Evolutionary conservation across 2,797 vertebrate genomes (phyloP), one percentile per base, ranked within the genome.

Genomic region (Erethizon dorsatum): DNA sequence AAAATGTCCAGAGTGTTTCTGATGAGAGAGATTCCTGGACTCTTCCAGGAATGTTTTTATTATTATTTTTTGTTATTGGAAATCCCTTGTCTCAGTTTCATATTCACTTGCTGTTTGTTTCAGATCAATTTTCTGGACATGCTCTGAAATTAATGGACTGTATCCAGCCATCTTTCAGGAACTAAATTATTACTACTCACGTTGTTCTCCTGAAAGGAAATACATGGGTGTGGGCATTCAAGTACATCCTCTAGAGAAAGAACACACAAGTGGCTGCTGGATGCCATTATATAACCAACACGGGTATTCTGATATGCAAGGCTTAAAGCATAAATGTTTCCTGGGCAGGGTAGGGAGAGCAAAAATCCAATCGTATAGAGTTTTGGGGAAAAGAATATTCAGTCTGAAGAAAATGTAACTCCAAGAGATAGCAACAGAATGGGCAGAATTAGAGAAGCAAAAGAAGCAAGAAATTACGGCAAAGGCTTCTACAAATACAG

Each of bases 401-500:
- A 95, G 78, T 54, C 91, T 71, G 52, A 97, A 54, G 22, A 97
- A 90, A 97, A 90, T 91, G 91, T 93, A 97, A 57, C 95, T 90
- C 78, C 94, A 97, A 47, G 69, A 98, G 80, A 93, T 87, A 94
- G 65, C 50, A 86, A 73, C 78, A 88, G 47, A 97, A 97, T 95
- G 73, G 97, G 82, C 86, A 97, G 94, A 97, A 95, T 91, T 59
- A 97, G 94, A 80, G 57, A 97, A 89, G 56, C 20, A 79, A 82
- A 97, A 90, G 89, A 47, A 65, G 59, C 47, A 97, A 98, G 98
- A 90, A 94, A 94, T 77, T 56, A 93, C 28, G 77, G 47, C 88
- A 67, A 97, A 98, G 17, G 50, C 73, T 97, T 97, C n/a, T 96
- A 97, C 91, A 97, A 98, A 96, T 95, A 97, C 33, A 71, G 52